Conservation (phyloP, 2,797 vertebrate genomes). For the Lepus oiostolus region DNA sequence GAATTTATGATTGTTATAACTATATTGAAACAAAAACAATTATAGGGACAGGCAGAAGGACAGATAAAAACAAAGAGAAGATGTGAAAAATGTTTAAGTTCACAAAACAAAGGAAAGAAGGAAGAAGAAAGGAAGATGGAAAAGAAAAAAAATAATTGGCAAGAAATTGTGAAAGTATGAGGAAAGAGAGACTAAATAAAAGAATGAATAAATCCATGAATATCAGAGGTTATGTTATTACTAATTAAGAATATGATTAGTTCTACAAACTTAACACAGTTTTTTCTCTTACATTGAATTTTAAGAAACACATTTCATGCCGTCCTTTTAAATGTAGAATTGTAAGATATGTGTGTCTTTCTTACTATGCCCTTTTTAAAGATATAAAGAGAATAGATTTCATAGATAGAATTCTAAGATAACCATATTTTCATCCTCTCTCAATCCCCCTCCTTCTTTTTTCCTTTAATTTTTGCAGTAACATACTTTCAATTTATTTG, state of each 20-base stretch:
- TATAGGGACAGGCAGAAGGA: not conserved
- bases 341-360: not conserved
- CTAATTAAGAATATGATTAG: not conserved
- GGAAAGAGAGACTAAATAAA: not conserved
- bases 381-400: too few relatives aligned
- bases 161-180: not conserved
- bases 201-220: not conserved
- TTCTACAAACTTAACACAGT: not conserved
- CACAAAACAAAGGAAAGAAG: not conserved
- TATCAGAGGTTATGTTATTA: not conserved
- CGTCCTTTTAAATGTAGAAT: too few relatives aligned
- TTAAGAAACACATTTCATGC: not conserved
- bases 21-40: not conserved
- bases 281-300: constrained; percentile 1
- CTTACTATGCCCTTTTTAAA: not conserved
- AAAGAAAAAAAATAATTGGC: not conserved
- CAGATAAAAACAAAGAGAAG: not conserved
- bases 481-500: too few relatives aligned
- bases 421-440: too few relatives aligned
- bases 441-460: too few relatives aligned
- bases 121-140: not conserved
- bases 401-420: too few relatives aligned
- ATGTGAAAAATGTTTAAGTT: rapidly evolving
- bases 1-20: constrained; percentile 6
- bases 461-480: too few relatives aligned